These are phyloP conservation scores for Camponotus floridanus DNA, from an alignment of 1,140 invertebrate genomes.

Conservation along the genomic window DNA sequence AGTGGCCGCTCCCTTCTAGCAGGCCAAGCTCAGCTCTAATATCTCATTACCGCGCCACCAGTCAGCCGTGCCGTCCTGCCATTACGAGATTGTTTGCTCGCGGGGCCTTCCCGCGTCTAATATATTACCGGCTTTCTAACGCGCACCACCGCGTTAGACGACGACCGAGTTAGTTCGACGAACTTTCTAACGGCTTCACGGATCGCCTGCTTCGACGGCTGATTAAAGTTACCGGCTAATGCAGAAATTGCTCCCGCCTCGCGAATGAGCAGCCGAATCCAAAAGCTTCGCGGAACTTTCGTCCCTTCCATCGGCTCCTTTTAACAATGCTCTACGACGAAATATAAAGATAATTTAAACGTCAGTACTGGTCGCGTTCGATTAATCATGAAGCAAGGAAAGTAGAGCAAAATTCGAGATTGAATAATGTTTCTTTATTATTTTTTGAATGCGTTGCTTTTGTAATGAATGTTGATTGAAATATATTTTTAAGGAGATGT, in stretches of 20 bases:
- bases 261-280: constrained; percentile 26
- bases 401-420: background rate
- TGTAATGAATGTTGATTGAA: background rate
- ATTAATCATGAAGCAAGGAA: background rate
- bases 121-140: constrained; percentile 79
- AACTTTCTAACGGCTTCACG: constrained; percentile 53
- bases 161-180: constrained; percentile 50
- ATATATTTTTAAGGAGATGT: background rate
- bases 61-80: constrained; percentile 82
- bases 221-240: constrained; percentile 58
- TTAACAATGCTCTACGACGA: background rate
- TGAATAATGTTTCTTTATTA: background rate
- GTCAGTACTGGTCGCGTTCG: background rate
- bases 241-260: constrained; percentile 34
- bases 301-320: constrained; percentile 3
- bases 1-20: constrained; percentile 84
- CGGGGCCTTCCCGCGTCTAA: constrained; percentile 78
- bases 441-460: background rate
- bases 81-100: constrained; percentile 86
- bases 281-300: constrained; percentile 40
- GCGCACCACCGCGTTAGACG: constrained; percentile 64
- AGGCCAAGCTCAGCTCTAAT: constrained; percentile 82
- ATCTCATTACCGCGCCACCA: constrained; percentile 86
- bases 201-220: constrained; percentile 28
- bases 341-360: constrained; percentile 29